Evolutionary conservation across 2,888 invertebrate genomes (phyloP).

Genomic region (Epinotia nisella): DNA sequence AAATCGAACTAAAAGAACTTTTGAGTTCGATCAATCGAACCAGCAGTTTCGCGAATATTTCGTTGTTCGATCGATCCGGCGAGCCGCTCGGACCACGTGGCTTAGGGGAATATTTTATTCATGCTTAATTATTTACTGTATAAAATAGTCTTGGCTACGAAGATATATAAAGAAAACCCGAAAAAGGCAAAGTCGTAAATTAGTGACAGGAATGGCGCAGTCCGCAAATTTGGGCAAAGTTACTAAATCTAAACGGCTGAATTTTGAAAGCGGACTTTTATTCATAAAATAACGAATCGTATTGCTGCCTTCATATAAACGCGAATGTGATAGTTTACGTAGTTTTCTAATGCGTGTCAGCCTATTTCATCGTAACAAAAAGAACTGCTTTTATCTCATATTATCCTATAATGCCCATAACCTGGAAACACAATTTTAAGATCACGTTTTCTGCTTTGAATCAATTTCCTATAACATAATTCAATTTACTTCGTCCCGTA

Average conservation of each 20-base stretch:
- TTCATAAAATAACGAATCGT: constrained; percentile 33
- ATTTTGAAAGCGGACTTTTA: constrained; percentile 40
- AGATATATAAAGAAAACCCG: neutral
- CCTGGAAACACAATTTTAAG: constrained; percentile 17
- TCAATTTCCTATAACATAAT: constrained; percentile 36
- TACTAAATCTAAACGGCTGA: constrained; percentile 40
- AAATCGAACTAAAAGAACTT: too few relatives aligned
- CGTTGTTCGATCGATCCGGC: too few relatives aligned
- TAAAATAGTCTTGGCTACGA: neutral
- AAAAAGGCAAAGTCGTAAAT: constrained; percentile 33
- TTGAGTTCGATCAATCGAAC: too few relatives aligned
- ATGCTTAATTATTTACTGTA: too few relatives aligned
- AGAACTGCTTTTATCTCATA: constrained; percentile 18
- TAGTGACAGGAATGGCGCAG: constrained; percentile 22
- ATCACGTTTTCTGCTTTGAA: constrained; percentile 26
- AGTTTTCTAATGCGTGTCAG: too few relatives aligned
- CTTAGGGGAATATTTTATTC: too few relatives aligned
- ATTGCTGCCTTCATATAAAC: constrained; percentile 12
- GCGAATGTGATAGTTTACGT: too few relatives aligned
- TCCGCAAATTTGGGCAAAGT: constrained; percentile 37
- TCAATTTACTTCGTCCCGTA: constrained; percentile 21
- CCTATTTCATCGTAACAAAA: neutral
- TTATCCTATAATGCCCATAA: constrained; percentile 8
- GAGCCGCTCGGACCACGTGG: too few relatives aligned
- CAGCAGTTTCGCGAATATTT: too few relatives aligned